phyloP scores from a whole-genome alignment of 2,888 invertebrate species.

The Agapostemon virescens region DNA sequence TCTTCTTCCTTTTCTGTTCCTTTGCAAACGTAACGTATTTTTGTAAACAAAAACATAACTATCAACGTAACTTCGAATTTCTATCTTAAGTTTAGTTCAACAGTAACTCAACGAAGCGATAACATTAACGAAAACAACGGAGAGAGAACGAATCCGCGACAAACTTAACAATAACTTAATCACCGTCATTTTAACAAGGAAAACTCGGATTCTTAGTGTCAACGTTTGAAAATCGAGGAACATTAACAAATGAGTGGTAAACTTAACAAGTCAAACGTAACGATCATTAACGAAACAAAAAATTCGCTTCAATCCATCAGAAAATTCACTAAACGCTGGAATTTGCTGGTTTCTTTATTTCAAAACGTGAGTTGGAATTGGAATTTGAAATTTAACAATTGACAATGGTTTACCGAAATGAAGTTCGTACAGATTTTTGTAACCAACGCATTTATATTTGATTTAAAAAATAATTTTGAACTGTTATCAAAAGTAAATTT shows the following conservation, averaged over 20 bases:
- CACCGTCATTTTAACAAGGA: constrained; percentile 27
- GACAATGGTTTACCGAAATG: neutral
- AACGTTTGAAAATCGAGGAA: constrained; percentile 16
- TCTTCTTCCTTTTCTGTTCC: neutral
- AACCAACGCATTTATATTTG: neutral
- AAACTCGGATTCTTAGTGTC: constrained; percentile 25
- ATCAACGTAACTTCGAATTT: neutral
- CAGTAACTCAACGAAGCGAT: constrained; percentile 38
- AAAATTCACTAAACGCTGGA: neutral
- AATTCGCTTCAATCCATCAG: neutral
- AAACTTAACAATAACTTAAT: constrained; percentile 45
- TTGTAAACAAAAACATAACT: neutral
- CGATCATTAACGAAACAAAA: constrained; percentile 28
- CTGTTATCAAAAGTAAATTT: neutral
- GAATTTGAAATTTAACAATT: neutral
- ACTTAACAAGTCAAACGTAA: constrained; percentile 35
- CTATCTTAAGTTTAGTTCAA: neutral
- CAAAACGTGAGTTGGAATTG: no score
- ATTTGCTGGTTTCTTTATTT: neutral
- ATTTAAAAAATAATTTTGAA: neutral
- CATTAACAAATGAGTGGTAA: constrained; percentile 30
- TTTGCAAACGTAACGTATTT: neutral
- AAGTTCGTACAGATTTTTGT: neutral
- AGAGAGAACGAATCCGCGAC: constrained; percentile 23
- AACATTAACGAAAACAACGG: constrained; percentile 48